Conservation (phyloP, 1,140 invertebrate species). For the Trichonephila clavipes region DNA sequence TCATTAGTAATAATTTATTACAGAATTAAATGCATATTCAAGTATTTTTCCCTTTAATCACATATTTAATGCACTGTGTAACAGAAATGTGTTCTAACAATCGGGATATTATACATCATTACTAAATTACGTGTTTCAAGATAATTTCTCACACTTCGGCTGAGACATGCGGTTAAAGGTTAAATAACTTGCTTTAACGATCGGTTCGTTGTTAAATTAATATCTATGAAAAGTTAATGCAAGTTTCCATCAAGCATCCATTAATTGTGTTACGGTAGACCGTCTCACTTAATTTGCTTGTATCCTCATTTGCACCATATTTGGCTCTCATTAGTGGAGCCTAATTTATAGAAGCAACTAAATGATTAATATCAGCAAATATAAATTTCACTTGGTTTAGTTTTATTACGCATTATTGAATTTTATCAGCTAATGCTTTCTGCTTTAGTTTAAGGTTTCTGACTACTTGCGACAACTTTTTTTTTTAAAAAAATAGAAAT, state of each 20-base stretch:
- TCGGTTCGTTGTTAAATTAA: slow-evolving; percentile 43
- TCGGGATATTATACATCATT: slow-evolving; percentile 43
- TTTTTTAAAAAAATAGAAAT: no score
- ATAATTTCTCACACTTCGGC: slow-evolving; percentile 39
- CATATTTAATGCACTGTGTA: background rate
- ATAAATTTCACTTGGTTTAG: slow-evolving; percentile 47
- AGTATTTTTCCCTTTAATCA: background rate
- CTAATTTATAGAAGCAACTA: slow-evolving; percentile 44
- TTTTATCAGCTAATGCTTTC: background rate
- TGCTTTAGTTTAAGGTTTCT: background rate
- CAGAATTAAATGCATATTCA: background rate
- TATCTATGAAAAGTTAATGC: slow-evolving; percentile 60
- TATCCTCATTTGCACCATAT: slow-evolving; percentile 59
- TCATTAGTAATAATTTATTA: background rate
- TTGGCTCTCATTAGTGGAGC: slow-evolving; percentile 9
- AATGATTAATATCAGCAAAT: slow-evolving; percentile 60
- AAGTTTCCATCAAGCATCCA: slow-evolving; percentile 46
- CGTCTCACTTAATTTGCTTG: slow-evolving; percentile 57
- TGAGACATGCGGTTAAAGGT: slow-evolving; percentile 50
- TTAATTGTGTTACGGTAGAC: slow-evolving; percentile 65
- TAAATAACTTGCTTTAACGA: slow-evolving; percentile 53
- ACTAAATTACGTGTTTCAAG: slow-evolving; percentile 16
- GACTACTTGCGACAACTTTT: no score
- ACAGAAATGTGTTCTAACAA: slow-evolving; percentile 16
- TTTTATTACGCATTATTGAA: slow-evolving; percentile 28